These are phyloP conservation scores for Aptenodytes forsteri DNA, from an alignment of 2,113 vertebrate species.

Conservation along the genomic window DNA sequence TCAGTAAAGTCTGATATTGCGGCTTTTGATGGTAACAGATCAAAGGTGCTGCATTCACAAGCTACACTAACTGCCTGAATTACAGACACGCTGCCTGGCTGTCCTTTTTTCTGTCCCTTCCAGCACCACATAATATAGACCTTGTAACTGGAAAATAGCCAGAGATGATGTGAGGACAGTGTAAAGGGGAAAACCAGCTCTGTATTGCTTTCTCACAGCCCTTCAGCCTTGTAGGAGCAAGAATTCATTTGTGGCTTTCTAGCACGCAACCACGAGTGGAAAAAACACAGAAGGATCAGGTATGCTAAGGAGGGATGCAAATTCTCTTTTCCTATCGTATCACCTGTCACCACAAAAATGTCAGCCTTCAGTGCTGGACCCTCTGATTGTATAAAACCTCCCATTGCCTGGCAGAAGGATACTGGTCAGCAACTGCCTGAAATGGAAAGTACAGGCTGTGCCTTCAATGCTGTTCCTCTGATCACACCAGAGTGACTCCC, in stretches of 20 bases:
- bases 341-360: not conserved
- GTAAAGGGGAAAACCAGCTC: not conserved
- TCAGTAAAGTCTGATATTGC: not conserved
- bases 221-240: not conserved
- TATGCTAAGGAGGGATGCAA: not conserved
- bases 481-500: not conserved
- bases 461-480: not conserved
- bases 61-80: not conserved
- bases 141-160: not conserved
- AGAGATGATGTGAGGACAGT: not conserved
- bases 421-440: not conserved
- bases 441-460: not conserved
- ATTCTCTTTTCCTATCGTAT: not conserved
- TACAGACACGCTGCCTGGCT: not conserved
- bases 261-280: not conserved
- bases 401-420: not conserved
- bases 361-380: not conserved
- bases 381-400: not conserved
- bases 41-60: not conserved
- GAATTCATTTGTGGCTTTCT: not conserved
- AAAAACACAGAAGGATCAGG: not conserved
- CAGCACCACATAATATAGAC: not conserved
- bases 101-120: not conserved
- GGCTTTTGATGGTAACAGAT: not conserved
- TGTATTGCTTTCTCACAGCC: not conserved